Conservation (phyloP, 1,140 invertebrate genomes). For the Acyrthosiphon pisum region DNA sequence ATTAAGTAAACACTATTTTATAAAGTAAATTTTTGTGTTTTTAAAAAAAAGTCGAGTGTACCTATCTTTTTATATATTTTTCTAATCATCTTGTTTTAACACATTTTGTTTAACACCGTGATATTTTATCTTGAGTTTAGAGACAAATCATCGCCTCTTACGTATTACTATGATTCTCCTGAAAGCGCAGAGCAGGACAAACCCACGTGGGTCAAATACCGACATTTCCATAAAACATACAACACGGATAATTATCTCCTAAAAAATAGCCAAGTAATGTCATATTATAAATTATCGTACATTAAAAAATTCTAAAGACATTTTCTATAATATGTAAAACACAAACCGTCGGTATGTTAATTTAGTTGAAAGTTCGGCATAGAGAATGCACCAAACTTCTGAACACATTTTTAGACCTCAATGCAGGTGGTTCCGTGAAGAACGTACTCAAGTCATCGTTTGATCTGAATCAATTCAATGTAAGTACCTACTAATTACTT, state of each 20-base stretch:
- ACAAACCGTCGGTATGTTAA: background rate
- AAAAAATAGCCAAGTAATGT: constrained; percentile 56
- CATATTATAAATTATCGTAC: background rate
- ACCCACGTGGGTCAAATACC: constrained; percentile 62
- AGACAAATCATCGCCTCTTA: constrained; percentile 68
- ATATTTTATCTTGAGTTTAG: constrained; percentile 61
- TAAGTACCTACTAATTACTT: constrained; percentile 34
- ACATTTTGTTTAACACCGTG: background rate
- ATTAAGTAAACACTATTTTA: background rate
- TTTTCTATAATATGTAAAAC: background rate
- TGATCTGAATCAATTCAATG: constrained; percentile 61
- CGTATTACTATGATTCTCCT: constrained; percentile 65
- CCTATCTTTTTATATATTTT: background rate
- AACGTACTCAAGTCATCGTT: constrained; percentile 68
- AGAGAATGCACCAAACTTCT: constrained; percentile 68
- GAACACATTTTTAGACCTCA: constrained; percentile 67
- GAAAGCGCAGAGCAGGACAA: constrained; percentile 62
- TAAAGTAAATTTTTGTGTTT: background rate
- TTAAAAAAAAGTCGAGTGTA: background rate
- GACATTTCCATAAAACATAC: constrained; percentile 59
- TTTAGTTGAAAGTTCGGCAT: constrained; percentile 65
- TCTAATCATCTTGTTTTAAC: background rate
- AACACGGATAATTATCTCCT: background rate
- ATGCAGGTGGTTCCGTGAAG: constrained; percentile 65
- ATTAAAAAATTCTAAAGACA: background rate